Base-by-base conservation (phyloP, 1,140 invertebrate species). In the Camponotus pennsylvanicus region DNA sequence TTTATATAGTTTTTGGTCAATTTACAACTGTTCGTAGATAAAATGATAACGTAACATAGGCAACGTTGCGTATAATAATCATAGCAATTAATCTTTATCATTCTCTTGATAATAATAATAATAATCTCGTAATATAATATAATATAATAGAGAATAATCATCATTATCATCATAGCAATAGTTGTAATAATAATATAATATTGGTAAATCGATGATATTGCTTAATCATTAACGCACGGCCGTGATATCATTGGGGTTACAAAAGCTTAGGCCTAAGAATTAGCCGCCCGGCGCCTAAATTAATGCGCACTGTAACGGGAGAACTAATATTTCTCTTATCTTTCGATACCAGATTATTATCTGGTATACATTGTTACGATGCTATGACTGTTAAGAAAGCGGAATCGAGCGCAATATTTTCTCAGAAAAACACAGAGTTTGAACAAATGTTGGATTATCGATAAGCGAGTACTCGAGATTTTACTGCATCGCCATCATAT, bases 11-110 rank as follows among this genome's bases (percentile, higher is more conserved):
- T 89, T 88, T 89, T 91, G 67, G 84, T 90, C 89, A 91, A 91
- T 92, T 92, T 92, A 92, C 89, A 94, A 93, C 90, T 93, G 91
- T 78, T 91, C 89, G 90, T 92, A 92, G 92, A 93, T 94, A 92
- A 94, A 93, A 92, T 92, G 88, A 90, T 93, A 92, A 92, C 88
- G 71, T 92, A 93, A 93, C 89, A 90, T 91, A 93, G 88, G 88
- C 92, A 93, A 92, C 90, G 79, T 93, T 90, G 92, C 88, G 77
- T 92, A 92, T 93, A 93, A 92, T 93, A 92, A 92, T 93, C 88
- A 86, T 93, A 91, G 89, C 92, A 92, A 92, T 93, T 89, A 88
- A 91, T 89, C 89, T 82, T 89, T 90, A 84, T 88, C 83, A 91
- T 88, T 32, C 87, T 88, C 57, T 37, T 78, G 67, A 69, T 34